Percentiles rank a stretch among this genome's conserved stretches.
These are phyloP conservation scores for Didymodactylos carnosus DNA, from an alignment of 2,888 invertebrate genomes.

Conservation along the genomic window DNA sequence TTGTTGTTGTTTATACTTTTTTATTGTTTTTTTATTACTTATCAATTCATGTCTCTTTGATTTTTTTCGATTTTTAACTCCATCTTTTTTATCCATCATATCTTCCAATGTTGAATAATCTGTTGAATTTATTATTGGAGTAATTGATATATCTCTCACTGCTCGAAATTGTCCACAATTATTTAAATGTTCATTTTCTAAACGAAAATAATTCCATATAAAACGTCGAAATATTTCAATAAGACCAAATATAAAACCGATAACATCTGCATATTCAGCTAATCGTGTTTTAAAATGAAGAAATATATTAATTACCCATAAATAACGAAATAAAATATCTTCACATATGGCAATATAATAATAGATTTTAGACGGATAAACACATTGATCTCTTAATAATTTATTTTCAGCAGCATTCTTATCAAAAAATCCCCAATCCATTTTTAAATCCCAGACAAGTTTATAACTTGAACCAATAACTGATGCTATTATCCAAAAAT, in stretches of 20 bases:
- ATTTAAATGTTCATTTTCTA: conserved; percentile 96
- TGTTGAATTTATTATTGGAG: conserved; percentile 23
- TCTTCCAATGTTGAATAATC: conserved; percentile 38
- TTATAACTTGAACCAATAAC: conserved; percentile 76
- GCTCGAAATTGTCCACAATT: conserved; percentile 94
- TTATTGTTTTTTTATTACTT: background rate
- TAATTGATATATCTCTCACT: conserved; percentile 62
- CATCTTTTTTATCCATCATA: conserved; percentile 86
- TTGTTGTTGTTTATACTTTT: too few species aligned
- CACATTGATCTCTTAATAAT: conserved; percentile 10
- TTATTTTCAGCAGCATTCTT: conserved; percentile 34
- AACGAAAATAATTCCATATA: conserved; percentile 95
- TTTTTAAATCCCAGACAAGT: conserved; percentile 89
- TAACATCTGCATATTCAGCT: conserved; percentile 10
- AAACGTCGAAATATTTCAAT: conserved; percentile 45
- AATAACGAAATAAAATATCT: conserved; percentile 72
- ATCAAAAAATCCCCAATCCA: conserved; percentile 96
- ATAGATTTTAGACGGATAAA: conserved; percentile 36
- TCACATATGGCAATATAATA: conserved; percentile 91
- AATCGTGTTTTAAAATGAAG: background rate
- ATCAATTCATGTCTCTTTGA: background rate
- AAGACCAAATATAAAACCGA: conserved; percentile 4
- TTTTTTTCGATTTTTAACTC: conserved; percentile 48
- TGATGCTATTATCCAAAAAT: conserved; percentile 6
- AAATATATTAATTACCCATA: conserved; percentile 49